Conservation (phyloP, 2,797 vertebrate genomes). For the Echeneis naucrates region DNA sequence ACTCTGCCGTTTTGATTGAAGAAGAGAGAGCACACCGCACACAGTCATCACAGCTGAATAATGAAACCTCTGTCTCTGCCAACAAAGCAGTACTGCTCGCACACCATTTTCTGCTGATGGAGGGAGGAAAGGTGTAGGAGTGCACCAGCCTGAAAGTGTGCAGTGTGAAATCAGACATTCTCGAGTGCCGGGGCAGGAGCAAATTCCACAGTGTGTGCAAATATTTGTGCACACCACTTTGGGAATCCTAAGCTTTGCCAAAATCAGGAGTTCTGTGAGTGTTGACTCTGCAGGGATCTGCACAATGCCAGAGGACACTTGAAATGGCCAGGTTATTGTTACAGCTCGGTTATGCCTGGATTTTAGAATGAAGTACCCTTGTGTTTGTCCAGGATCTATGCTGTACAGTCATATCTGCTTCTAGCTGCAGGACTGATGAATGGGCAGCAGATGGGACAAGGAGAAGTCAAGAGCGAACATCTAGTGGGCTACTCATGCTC, state of each 20-base stretch:
- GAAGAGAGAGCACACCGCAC: slow-evolving; percentile 8
- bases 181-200: slow-evolving; percentile 45
- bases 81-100: slow-evolving; percentile 40
- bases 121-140: slow-evolving; percentile 61
- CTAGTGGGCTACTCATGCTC: slow-evolving; percentile 51
- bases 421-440: slow-evolving; percentile 34
- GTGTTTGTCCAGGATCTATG: slow-evolving; percentile 47
- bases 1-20: slow-evolving; percentile 42
- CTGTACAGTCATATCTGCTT: slow-evolving; percentile 42
- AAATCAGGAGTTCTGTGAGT: slow-evolving; percentile 57
- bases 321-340: slow-evolving; percentile 55
- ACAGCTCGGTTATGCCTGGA: slow-evolving; percentile 44
- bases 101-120: slow-evolving; percentile 59
- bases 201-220: slow-evolving; percentile 75
- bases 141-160: slow-evolving; percentile 48
- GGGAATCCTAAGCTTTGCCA: slow-evolving; percentile 61
- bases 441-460: slow-evolving; percentile 42
- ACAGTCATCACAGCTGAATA: slow-evolving; percentile 42
- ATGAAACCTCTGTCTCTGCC: slow-evolving; percentile 50
- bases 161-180: slow-evolving; percentile 70
- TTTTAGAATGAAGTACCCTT: slow-evolving; percentile 40
- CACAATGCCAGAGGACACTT: slow-evolving; percentile 57
- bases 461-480: slow-evolving; percentile 66
- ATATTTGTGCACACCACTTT: slow-evolving; percentile 73
- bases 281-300: slow-evolving; percentile 20